phyloP scores from a whole-genome alignment of 2,888 invertebrate genomes.

The Cheilosia grossa region DNA sequence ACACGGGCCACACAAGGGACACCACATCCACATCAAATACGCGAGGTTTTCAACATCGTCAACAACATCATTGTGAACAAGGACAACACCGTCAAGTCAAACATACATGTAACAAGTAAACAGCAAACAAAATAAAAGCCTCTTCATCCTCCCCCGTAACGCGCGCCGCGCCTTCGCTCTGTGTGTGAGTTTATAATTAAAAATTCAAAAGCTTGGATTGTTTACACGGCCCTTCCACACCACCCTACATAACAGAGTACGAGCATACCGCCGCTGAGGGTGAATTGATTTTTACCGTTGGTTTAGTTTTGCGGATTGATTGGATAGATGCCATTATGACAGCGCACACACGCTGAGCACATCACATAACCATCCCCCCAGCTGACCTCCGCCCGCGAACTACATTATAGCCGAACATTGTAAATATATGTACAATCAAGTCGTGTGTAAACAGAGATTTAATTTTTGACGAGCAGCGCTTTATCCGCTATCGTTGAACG shows the following conservation, averaged over 20 bases:
- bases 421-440: constrained; percentile 40
- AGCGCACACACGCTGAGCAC: constrained; percentile 24
- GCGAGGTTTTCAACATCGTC: constrained; percentile 52
- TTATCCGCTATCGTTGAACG: constrained; percentile 41
- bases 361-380: constrained; percentile 3
- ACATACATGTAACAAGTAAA: constrained; percentile 75
- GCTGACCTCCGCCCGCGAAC: constrained; percentile 49
- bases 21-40: constrained; percentile 50
- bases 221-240: constrained; percentile 35
- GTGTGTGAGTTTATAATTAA: constrained; percentile 74
- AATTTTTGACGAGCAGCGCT: constrained; percentile 51
- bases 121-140: constrained; percentile 58
- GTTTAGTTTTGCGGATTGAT: constrained; percentile 70
- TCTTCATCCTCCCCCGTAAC: neutral
- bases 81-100: constrained; percentile 71
- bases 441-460: constrained; percentile 72
- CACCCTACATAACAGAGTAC: neutral
- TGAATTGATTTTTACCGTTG: constrained; percentile 65
- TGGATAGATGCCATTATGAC: constrained; percentile 72
- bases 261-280: constrained; percentile 27
- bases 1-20: constrained; percentile 59
- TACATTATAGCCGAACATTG: constrained; percentile 40
- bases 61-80: constrained; percentile 64
- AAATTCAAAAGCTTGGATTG: constrained; percentile 71
- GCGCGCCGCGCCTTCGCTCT: neutral